Conservation (phyloP, 2,797 vertebrate genomes). For the Parauchenoglanis punctatus region DNA sequence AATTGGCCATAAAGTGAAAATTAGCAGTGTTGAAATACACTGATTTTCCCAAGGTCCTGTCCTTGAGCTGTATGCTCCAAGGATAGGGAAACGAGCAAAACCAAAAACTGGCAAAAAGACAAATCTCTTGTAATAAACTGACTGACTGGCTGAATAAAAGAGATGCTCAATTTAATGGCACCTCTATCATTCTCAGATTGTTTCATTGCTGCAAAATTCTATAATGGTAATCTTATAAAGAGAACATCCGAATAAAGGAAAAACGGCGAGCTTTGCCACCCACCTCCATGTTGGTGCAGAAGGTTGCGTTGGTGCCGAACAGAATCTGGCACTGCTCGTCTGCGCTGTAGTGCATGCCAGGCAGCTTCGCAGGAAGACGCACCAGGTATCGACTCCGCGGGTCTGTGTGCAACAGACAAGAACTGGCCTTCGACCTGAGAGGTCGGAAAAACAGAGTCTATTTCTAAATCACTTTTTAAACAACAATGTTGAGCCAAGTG, state of each 20-base stretch:
- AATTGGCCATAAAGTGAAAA: slow-evolving; percentile 36
- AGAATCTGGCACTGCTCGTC: slow-evolving; percentile 97
- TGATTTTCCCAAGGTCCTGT: slow-evolving; percentile 30
- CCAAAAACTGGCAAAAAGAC: slow-evolving; percentile 10
- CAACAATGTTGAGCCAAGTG: background rate
- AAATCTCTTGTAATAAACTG: slow-evolving; percentile 12
- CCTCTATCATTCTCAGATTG: slow-evolving; percentile 1
- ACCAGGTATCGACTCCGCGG: slow-evolving; percentile 81
- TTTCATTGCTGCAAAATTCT: background rate
- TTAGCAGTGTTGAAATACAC: slow-evolving; percentile 17
- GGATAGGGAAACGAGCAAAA: background rate
- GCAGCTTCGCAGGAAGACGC: slow-evolving; percentile 90
- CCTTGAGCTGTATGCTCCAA: slow-evolving; percentile 11
- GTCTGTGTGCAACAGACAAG: slow-evolving; percentile 89
- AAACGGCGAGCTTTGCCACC: slow-evolving; percentile 34
- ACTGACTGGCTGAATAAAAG: slow-evolving; percentile 27
- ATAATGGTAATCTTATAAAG: background rate
- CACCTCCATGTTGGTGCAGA: slow-evolving; percentile 97
- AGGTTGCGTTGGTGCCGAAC: slow-evolving; percentile 93
- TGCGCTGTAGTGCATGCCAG: slow-evolving; percentile 96
- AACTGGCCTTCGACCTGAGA: slow-evolving; percentile 88
- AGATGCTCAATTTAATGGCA: slow-evolving; percentile 9
- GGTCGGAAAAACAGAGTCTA: background rate
- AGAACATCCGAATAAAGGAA: background rate
- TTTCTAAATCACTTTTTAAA: background rate